Evolutionary conservation across 2,113 vertebrate genomes (phyloP).

Genomic region (Hemibagrus wyckioides): DNA sequence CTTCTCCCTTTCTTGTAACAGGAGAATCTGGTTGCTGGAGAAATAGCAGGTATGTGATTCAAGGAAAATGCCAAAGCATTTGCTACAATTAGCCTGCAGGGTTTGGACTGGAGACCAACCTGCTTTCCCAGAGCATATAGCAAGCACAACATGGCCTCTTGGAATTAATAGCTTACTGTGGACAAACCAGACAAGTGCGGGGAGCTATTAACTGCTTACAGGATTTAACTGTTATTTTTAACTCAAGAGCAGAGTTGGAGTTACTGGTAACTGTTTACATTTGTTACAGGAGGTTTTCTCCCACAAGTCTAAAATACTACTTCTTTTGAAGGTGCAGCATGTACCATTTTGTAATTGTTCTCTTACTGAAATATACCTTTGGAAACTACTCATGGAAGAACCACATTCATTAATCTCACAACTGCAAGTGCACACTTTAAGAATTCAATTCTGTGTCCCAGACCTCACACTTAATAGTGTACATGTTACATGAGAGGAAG

Average conservation of each 20-base stretch:
- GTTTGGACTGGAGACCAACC: conserved; percentile 27
- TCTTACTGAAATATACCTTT: too few species aligned
- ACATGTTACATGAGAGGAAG: background rate
- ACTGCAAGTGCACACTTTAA: background rate
- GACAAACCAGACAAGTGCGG: conserved; percentile 48
- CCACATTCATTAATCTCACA: background rate
- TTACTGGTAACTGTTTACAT: conserved; percentile 12
- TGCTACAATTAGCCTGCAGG: conserved; percentile 51
- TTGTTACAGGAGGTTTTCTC: background rate
- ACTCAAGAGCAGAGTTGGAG: conserved; percentile 21
- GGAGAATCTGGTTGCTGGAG: conserved; percentile 43
- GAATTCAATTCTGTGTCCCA: background rate
- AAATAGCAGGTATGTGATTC: conserved; percentile 49
- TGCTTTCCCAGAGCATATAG: conserved; percentile 41
- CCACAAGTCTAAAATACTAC: background rate
- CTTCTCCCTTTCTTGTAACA: conserved; percentile 40
- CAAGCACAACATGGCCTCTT: conserved; percentile 36
- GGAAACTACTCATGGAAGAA: background rate
- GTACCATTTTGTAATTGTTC: background rate
- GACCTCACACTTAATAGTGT: background rate
- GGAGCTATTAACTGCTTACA: conserved; percentile 53
- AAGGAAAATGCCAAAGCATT: conserved; percentile 47
- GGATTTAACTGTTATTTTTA: conserved; percentile 58
- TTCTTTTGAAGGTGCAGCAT: background rate
- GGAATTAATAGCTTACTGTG: conserved; percentile 57